A percentile compares a stretch with the other conserved stretches of the same genome.
Evolutionary conservation across 2,113 vertebrate genomes (phyloP).

Genomic region (Raja brachyura): DNA sequence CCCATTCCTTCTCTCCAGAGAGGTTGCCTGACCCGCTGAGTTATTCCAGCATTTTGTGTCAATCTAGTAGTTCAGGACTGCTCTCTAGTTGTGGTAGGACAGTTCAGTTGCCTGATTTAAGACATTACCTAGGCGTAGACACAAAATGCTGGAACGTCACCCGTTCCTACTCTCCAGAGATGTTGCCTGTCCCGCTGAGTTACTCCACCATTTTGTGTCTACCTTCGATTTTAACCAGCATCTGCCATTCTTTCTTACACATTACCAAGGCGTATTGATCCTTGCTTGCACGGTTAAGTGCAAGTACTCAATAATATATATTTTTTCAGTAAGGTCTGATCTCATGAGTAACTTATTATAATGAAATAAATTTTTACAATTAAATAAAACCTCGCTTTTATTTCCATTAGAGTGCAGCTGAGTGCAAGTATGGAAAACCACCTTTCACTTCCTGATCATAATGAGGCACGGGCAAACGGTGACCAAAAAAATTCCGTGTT

Average conservation of each 20-base stretch:
- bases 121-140: too few relatives aligned
- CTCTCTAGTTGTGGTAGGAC: too few relatives aligned
- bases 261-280: not conserved
- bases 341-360: not conserved
- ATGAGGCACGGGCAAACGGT: not conserved
- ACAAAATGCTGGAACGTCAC: too few relatives aligned
- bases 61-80: too few relatives aligned
- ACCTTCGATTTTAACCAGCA: too few relatives aligned
- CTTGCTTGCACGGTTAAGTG: not conserved
- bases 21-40: too few relatives aligned
- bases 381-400: not conserved
- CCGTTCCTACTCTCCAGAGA: too few relatives aligned
- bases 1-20: too few relatives aligned
- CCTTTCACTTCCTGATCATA: not conserved
- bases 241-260: not conserved
- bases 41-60: too few relatives aligned
- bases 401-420: not conserved
- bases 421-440: not conserved
- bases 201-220: too few relatives aligned
- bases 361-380: not conserved
- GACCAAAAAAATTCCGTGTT: not conserved
- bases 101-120: too few relatives aligned
- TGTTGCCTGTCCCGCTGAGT: too few relatives aligned
- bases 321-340: not conserved
- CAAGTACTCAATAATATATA: not conserved